phyloP scores from a whole-genome alignment of 2,888 invertebrate species.

The Zaprionus bogoriensis region DNA sequence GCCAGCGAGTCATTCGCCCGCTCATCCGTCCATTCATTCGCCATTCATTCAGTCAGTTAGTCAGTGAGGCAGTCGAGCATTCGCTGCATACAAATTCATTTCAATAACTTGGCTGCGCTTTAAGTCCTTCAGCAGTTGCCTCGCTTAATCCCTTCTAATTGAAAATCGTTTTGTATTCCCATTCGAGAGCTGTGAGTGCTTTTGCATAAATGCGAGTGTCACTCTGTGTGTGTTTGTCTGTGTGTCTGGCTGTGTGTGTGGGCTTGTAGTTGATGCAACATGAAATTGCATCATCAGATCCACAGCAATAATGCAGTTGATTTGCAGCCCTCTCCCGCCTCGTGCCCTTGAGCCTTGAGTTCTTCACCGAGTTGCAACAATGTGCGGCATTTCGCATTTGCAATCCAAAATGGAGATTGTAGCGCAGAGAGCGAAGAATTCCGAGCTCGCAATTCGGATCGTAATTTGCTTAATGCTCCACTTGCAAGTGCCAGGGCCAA shows the following conservation, averaged over 20 bases:
- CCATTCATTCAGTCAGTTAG: constrained; percentile 19
- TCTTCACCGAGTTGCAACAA: constrained; percentile 43
- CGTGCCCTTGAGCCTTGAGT: constrained; percentile 55
- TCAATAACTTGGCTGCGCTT: constrained; percentile 70
- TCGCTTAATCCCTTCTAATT: constrained; percentile 75
- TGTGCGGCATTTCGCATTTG: constrained; percentile 52
- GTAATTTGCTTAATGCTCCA: constrained; percentile 72
- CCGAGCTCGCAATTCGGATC: constrained; percentile 28
- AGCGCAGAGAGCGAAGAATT: constrained; percentile 3
- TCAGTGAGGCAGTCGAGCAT: constrained; percentile 47
- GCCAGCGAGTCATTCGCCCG: constrained; percentile 23
- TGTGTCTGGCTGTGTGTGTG: neutral
- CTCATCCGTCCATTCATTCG: constrained; percentile 26
- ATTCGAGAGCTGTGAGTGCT: constrained; percentile 39
- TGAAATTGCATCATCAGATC: constrained; percentile 49
- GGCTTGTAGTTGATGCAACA: constrained; percentile 32
- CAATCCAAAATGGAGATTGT: neutral
- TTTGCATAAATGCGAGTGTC: constrained; percentile 23
- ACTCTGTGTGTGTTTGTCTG: neutral
- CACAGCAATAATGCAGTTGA: constrained; percentile 43
- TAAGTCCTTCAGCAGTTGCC: constrained; percentile 71
- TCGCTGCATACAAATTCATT: constrained; percentile 68
- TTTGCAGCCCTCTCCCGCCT: constrained; percentile 20
- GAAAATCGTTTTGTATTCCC: constrained; percentile 67
- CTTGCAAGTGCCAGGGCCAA: constrained; percentile 11